These are phyloP conservation scores for Prietella phreatophila DNA, from an alignment of 2,113 vertebrate species.

Conservation along the genomic window DNA sequence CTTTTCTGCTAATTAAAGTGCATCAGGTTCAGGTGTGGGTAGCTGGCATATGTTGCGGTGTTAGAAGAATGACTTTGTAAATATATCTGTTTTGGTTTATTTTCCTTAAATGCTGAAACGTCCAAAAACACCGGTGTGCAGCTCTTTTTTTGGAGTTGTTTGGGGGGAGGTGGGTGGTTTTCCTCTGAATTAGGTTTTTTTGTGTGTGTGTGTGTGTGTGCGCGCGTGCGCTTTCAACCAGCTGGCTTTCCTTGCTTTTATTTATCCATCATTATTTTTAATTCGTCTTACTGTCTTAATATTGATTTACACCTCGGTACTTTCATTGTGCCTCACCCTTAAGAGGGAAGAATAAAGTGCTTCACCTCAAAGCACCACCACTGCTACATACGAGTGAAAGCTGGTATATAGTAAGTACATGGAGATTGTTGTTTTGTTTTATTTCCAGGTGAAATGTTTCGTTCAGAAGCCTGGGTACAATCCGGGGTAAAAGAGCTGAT, in stretches of 20 bases:
- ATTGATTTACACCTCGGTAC: conserved; percentile 27
- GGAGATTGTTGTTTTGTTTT: neutral
- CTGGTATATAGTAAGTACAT: neutral
- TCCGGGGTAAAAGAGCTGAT: neutral
- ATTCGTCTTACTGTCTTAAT: neutral
- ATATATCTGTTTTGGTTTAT: conserved; percentile 25
- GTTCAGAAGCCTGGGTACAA: neutral
- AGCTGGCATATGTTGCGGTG: conserved; percentile 18
- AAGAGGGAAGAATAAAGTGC: neutral
- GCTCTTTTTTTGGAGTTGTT: neutral
- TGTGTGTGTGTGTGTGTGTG: neutral
- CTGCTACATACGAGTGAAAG: neutral
- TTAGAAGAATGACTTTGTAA: conserved; percentile 49
- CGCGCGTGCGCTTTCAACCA: conserved; percentile 5
- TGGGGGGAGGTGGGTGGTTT: neutral
- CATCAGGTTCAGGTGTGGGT: conserved; percentile 22
- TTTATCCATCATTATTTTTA: conserved; percentile 12
- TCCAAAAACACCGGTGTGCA: conserved; percentile 15
- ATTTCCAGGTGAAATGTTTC: neutral
- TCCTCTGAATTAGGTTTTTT: neutral
- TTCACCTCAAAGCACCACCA: neutral
- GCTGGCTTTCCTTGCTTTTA: conserved; percentile 10
- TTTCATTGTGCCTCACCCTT: conserved; percentile 39
- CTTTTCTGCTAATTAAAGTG: conserved; percentile 34
- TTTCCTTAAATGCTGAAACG: conserved; percentile 18